Evolutionary conservation across 2,797 vertebrate species (phyloP).

Genomic region (Fistularia commersonii): DNA sequence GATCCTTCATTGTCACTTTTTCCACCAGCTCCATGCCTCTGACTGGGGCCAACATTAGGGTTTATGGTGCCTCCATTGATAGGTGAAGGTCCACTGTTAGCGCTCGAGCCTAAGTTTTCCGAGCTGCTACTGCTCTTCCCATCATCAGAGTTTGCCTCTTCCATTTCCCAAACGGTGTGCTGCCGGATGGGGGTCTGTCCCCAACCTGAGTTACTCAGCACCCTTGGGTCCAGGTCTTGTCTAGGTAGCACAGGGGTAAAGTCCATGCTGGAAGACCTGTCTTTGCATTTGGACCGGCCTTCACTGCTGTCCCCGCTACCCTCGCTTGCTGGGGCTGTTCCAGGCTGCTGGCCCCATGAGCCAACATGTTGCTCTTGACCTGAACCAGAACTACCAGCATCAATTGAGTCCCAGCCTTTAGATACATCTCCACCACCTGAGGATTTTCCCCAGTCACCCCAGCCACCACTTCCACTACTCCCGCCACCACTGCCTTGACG

Average conservation of each 20-base stretch:
- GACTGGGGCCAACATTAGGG: slow-evolving; percentile 45
- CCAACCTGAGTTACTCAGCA: slow-evolving; percentile 97
- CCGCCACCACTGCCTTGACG: slow-evolving; percentile 80
- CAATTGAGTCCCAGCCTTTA: slow-evolving; percentile 67
- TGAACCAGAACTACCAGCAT: slow-evolving; percentile 75
- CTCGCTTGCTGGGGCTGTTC: slow-evolving; percentile 83
- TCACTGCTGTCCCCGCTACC: slow-evolving; percentile 85
- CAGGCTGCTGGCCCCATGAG: slow-evolving; percentile 81
- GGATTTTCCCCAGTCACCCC: slow-evolving; percentile 79
- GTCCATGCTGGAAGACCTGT: slow-evolving; percentile 80
- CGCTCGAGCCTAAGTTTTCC: slow-evolving; percentile 76
- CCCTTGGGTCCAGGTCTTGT: slow-evolving; percentile 91
- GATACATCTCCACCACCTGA: slow-evolving; percentile 59
- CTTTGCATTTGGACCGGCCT: slow-evolving; percentile 70
- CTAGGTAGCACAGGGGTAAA: slow-evolving; percentile 83
- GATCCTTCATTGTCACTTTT: slow-evolving; percentile 87
- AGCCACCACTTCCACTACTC: slow-evolving; percentile 76
- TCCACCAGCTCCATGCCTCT: slow-evolving; percentile 78
- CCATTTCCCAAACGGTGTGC: slow-evolving; percentile 95
- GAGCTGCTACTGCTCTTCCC: slow-evolving; percentile 85
- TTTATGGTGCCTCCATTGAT: slow-evolving; percentile 58
- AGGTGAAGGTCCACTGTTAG: slow-evolving; percentile 54
- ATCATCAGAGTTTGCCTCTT: slow-evolving; percentile 72
- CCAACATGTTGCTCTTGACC: slow-evolving; percentile 84
- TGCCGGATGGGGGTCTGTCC: slow-evolving; percentile 97